A percentile compares a stretch with the other conserved stretches of the same genome.
These are phyloP conservation scores for Drosophila prosaltans DNA, from an alignment of 1,140 invertebrate species.

Conservation along the genomic window DNA sequence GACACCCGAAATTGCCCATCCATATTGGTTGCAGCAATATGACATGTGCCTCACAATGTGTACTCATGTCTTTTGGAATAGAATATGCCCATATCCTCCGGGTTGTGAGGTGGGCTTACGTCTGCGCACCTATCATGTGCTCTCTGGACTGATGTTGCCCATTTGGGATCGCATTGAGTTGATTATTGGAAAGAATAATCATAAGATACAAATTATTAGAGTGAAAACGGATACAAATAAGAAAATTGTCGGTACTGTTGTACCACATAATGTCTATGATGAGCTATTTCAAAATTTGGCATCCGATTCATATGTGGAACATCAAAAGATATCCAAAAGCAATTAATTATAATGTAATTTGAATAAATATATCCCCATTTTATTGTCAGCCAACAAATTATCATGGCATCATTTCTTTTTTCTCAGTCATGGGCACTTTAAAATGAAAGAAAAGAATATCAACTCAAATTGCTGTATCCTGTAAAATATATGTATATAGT, in stretches of 20 bases:
- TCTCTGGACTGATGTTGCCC: conserved; percentile 63
- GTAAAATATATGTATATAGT: conserved; percentile 40
- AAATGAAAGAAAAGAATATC: conserved; percentile 55
- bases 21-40: conserved; percentile 49
- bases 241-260: conserved; percentile 67
- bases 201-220: conserved; percentile 68
- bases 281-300: conserved; percentile 54
- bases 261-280: conserved; percentile 55
- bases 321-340: conserved; percentile 1
- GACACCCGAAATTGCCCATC: conserved; percentile 28
- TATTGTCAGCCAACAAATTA: background rate
- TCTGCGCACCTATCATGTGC: conserved; percentile 61
- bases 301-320: conserved; percentile 43
- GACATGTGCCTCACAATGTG: conserved; percentile 46
- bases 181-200: conserved; percentile 42
- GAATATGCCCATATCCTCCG: conserved; percentile 33
- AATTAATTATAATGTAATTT: background rate
- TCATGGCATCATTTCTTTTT: background rate
- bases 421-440: conserved; percentile 49
- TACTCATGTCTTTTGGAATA: conserved; percentile 59
- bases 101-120: conserved; percentile 56
- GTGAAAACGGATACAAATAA: conserved; percentile 54
- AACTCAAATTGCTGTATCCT: conserved; percentile 73
- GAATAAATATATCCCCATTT: background rate
- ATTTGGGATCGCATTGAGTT: conserved; percentile 66